Evolutionary conservation across 2,797 vertebrate species (phyloP), one percentile per base, ranked within the genome.

Genomic region (Synaphobranchus kaupii): DNA sequence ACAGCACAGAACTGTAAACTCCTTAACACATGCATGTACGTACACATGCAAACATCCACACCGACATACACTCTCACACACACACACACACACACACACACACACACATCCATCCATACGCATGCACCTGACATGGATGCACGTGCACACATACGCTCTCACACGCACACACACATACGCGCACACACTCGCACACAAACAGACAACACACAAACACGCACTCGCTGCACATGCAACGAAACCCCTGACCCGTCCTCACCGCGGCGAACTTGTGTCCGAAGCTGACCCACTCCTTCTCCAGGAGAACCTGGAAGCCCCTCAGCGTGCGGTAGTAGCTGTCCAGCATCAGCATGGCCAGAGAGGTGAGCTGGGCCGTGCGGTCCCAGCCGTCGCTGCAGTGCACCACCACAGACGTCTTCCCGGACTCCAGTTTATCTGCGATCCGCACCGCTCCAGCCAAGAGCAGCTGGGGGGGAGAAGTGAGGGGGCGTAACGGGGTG

Each of bases 331-430:
- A 99, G 86, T 98, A 94, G 68, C 97, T 96, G 92, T 99, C 98
- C 92, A 99, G 92, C 97, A 99, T 98, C 10, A 99, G 94, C 98
- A 99, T 99, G 85, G 98, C 96, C 90, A 99, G 95, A 0, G 98
- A 97, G 0, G 96, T 98, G 54, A 99, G 97, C 94, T 99, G 98
- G 25, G 97, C 93, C 0, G 98, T 99, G 5, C 98, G 91, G 92
- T 99, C 98, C 98, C 98, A 99, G 31, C 98, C 98, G 0, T 99
- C 98, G 0, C 97, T 98, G 94, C 98, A 99, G 90, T 99, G 98
- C 4, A 99, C 96, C 90, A 99, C 97, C 76, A 98, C 98, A 0
- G 98, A 99, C 0, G 97, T 98, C 92, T 98, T 98, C 83, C 97
- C 97, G 0, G 97, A 98, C 88, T 99, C 98, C 66, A 99, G 92